Base-by-base conservation (phyloP, 2,888 invertebrate genomes). In the Nemapogon koenigi region DNA sequence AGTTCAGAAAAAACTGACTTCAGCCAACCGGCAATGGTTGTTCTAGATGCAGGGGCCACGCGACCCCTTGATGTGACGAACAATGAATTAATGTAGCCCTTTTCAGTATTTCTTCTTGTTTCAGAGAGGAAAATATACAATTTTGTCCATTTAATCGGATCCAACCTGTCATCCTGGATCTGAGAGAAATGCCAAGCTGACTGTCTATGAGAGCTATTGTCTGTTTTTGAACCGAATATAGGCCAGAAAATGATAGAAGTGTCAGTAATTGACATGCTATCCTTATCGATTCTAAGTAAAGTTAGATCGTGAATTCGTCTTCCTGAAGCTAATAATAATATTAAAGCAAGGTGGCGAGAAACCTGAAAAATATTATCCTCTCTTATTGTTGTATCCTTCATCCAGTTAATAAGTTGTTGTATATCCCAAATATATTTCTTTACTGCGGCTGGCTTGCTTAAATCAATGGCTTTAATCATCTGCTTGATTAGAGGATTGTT, bases 1-100 rank as follows among this genome's bases (percentile, higher is more conserved):
- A 31, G 2, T 17, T 36, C 40, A 4, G 19, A 7, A 17, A 41
- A 36, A 29, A 35, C 31, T 11, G 40, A 35, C 27, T 40, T 42
- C n/a, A 41, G 13, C 43, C 43, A 43, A 36, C 41, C 43, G 6
- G 43, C 41, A 17, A 43, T 41, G 16, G 40, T 19, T 10, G 41
- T 16, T 29, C 26, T 41, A 13, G 36, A 41, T 6, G 39, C 43
- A 16, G 39, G 18, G 10, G 13, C 4, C 8, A 38, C 40, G 11
- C 17, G 16, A 4, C 31, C 31, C 16, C 31, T 31, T 6, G 31
- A 16, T 4, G 31, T 31, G 4, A 31, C n/a, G 16, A 31, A 31
- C 7, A 31, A 31, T 16, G 31, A 6, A 15, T 6, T 7, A 6
- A 28, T 11, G 4, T 7, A 14, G 4, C n/a, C n/a, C 13, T 16